A percentile compares a stretch with the other conserved stretches of the same genome.
phyloP scores from a whole-genome alignment of 2,888 invertebrate species.

The Sphaerolaimus hirsutus region DNA sequence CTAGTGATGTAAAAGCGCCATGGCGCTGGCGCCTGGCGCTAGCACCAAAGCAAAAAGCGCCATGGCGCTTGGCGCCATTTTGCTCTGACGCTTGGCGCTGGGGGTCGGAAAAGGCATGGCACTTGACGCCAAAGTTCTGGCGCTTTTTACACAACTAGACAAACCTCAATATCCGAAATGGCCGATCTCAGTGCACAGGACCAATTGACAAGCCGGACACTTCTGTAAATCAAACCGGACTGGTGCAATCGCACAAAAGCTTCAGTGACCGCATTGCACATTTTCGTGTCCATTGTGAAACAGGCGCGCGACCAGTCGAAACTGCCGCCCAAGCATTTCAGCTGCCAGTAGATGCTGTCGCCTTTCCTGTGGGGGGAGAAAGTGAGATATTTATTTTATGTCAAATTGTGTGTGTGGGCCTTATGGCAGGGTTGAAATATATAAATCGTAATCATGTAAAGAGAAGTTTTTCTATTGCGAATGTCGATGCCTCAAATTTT shows the following conservation, averaged over 20 bases:
- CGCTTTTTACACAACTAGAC: no score
- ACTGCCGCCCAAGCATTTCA: constrained; percentile 63
- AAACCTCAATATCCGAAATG: constrained; percentile 95
- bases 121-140: no score
- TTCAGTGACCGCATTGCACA: constrained; percentile 64
- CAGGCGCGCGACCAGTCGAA: constrained; percentile 77
- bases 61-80: no score
- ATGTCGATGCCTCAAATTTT: no score
- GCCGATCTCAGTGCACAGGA: constrained; percentile 84
- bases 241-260: constrained; percentile 77
- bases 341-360: constrained; percentile 50
- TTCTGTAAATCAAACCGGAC: constrained; percentile 55
- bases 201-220: constrained; percentile 89
- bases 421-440: neutral
- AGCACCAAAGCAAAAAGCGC: no score
- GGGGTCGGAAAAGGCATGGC: no score
- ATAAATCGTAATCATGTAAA: neutral
- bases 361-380: constrained; percentile 37
- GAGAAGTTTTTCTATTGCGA: no score
- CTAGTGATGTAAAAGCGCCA: no score
- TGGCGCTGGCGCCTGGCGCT: no score
- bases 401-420: neutral
- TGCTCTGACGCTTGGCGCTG: no score
- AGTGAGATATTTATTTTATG: neutral
- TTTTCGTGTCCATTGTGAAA: constrained; percentile 84